Conservation (phyloP, 2,113 vertebrate species). For the Prionailurus viverrinus region DNA sequence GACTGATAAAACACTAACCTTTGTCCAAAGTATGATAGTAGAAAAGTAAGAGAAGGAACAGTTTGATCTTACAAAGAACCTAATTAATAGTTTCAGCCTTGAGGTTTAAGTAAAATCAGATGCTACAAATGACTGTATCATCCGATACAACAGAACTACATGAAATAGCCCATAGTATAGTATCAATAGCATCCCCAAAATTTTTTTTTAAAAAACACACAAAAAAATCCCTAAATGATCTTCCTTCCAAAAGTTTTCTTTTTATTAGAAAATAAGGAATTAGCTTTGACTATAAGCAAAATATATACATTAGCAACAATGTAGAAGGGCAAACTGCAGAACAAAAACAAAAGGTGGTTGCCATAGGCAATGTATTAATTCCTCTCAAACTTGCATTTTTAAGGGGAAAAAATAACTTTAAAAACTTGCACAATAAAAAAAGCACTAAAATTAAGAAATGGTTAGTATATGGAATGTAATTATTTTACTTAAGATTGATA, state of each 20-base stretch:
- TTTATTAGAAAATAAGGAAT: background rate
- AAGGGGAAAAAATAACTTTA: background rate
- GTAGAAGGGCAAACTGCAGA: background rate
- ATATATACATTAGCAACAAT: background rate
- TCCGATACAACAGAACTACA: background rate
- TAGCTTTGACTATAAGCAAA: background rate
- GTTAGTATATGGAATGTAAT: background rate
- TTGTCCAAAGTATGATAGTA: background rate
- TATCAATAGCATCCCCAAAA: background rate
- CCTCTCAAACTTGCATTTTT: background rate
- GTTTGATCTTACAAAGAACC: background rate
- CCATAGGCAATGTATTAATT: background rate
- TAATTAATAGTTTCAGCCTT: background rate
- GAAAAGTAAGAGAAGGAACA: background rate
- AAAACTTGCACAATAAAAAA: background rate
- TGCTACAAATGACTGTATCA: background rate
- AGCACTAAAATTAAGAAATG: constrained; percentile 28
- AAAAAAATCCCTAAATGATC: background rate
- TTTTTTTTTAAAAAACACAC: background rate
- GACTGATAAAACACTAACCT: constrained; percentile 14
- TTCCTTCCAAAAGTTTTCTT: background rate
- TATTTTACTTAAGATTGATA: constrained; percentile 1
- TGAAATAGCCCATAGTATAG: background rate
- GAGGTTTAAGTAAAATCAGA: constrained; percentile 5
- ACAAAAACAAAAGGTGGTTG: background rate